Evolutionary conservation across 92 coral and sea anemone species (phyloP), one percentile per base, ranked within the genome.

Genomic region (Epizoanthus fatuus): DNA sequence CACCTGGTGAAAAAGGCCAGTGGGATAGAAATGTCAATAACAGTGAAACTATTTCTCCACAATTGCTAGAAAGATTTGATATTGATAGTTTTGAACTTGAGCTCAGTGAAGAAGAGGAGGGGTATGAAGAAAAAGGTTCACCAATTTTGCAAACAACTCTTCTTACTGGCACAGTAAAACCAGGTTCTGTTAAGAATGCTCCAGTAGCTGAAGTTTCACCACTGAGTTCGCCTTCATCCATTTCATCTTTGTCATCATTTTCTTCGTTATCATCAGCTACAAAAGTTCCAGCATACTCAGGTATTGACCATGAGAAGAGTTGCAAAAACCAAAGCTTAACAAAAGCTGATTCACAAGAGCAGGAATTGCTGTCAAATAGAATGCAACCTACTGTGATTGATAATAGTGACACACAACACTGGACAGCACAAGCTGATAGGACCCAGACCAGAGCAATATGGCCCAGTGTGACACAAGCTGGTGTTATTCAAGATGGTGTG

Each of bases 201-300:
- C 81, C 81, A 77, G 19, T 11, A 42, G 8, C 20, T 22, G 82
- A 77, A 39, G 70, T 60, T 5, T 94, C 98, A 7, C 94, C 94
- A 0, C 87, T 80, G 1, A 90, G 95, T 49, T 94, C 98, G 11
- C 98, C 98, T 0, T 94, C 95, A 4, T 94, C 98, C 0, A 25
- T 90, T 12, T 92, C 98, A 5, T 94, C 98, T 15, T 44, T 87
- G 76, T 94, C 98, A 7, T 94, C 98, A 8, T 17, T 77, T 47
- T 92, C 98, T 55, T 94, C 95, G 9, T 72, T 84, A 19, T 87
- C 98, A 11, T 73, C 94, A 25, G 25, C 88, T 13, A 83, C 86
- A 37, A 92, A 60, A 63, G 74, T 88, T 29, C 54, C 92, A 19
- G 74, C 82, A 10, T 77, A 59, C 56, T 60, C 69, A 9, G 55